Base-by-base conservation (phyloP, 2,797 vertebrate species). In the Sebastes matsubarae region DNA sequence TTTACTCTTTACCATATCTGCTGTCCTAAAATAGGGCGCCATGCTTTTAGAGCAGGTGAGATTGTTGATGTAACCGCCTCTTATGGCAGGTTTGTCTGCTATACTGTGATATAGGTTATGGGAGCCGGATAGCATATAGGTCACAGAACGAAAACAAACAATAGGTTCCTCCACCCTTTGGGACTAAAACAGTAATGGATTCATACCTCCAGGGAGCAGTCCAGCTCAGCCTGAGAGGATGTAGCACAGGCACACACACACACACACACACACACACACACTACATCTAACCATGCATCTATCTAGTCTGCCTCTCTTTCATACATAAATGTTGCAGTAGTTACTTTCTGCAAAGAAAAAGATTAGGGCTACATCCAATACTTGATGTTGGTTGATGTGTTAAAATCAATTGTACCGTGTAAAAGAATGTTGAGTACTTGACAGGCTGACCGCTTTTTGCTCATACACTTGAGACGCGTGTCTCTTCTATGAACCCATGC, bases 131-230 rank as follows among this genome's bases (percentile, higher is more conserved):
- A 81, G 73, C 77, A 90, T 80, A 42, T 81, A 88, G 89, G 90
- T 87, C 89, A 85, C 79, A 78, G 76, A 3, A 25, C 58, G 57
- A 72, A 68, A 72, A 68, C 25, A 89, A 90, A 89, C 85, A 89
- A 75, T 81, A 58, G 83, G 38, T 75, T 79, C 67, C 50, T 77
- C 63, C 46, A 16, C 79, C 88, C 77, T 36, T 20, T 60, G 88
- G 79, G 90, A 89, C 71, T 54, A 71, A 60, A 77, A 72, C 69
- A 60, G 55, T 90, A 88, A 93, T 90, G 75, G 86, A 87, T 88
- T 90, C 80, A 79, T 73, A 77, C 83, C 89, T 84, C 78, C 71
- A 75, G 89, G 83, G 88, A 92, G 78, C 30, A 64, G 72, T 76
- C 7, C 55, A 72, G 66, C 66, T 74, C 72, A 75, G 72, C 72